Percentiles rank a stretch among this genome's conserved stretches.
Conservation (phyloP, 2,113 vertebrate genomes). For the Muscicapa adusta region DNA sequence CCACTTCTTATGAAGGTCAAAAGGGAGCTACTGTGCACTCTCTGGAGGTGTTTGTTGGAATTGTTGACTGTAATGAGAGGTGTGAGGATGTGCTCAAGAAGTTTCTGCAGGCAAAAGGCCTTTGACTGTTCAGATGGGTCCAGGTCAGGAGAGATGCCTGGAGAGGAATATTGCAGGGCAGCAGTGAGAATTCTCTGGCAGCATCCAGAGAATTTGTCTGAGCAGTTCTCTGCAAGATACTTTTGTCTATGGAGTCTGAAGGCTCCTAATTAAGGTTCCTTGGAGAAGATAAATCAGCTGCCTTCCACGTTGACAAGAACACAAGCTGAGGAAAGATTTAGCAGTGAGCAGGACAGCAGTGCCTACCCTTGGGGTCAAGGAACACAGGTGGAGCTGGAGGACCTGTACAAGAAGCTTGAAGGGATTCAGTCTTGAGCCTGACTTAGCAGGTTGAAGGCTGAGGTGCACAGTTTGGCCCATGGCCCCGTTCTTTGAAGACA, state of each 20-base stretch:
- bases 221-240: not conserved
- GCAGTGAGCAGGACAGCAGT: not conserved
- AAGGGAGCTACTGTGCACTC: not conserved
- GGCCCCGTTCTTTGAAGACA: not conserved
- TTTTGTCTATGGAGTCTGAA: not conserved
- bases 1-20: not conserved
- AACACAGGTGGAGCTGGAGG: rapidly evolving
- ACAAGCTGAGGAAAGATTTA: not conserved
- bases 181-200: not conserved
- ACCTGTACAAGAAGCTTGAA: not conserved
- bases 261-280: not conserved
- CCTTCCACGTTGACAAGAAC: rapidly evolving
- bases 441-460: not conserved
- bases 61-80: not conserved
- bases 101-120: not conserved
- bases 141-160: not conserved
- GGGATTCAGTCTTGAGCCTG: not conserved
- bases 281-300: not conserved
- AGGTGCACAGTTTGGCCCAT: rapidly evolving
- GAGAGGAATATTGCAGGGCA: not conserved
- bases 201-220: not conserved
- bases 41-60: not conserved
- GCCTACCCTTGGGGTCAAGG: not conserved
- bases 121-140: not conserved
- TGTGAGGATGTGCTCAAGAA: not conserved